phyloP scores from a whole-genome alignment of 2,113 vertebrate species.

The Chaetodon trifascialis region DNA sequence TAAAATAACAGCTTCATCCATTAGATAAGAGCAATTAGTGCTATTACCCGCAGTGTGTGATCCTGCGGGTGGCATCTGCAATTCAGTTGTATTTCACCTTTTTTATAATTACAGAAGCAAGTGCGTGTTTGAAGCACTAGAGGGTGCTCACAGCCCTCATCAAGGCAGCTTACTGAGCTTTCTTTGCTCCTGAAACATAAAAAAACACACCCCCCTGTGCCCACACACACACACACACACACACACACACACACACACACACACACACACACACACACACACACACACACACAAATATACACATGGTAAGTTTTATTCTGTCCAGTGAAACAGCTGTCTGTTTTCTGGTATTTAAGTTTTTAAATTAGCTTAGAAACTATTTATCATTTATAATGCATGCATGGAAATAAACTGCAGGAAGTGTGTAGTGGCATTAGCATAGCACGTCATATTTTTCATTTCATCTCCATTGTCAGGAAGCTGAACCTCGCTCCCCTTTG shows the following conservation, averaged over 20 bases:
- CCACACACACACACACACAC: not conserved
- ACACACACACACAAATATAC: not conserved
- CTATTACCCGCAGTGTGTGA: constrained; percentile 23
- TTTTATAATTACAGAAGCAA: not conserved
- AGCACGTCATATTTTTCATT: not conserved
- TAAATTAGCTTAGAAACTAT: not conserved
- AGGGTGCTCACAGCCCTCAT: constrained; percentile 67
- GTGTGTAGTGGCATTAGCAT: not conserved
- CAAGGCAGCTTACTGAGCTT: not conserved
- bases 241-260: not conserved
- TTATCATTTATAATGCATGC: not conserved
- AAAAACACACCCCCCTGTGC: not conserved
- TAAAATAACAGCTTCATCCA: constrained; percentile 11
- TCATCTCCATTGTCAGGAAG: not conserved
- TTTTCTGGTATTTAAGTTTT: not conserved
- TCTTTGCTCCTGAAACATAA: constrained; percentile 9
- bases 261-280: constrained; percentile 10
- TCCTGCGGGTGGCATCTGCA: constrained; percentile 9
- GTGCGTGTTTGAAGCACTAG: constrained; percentile 60
- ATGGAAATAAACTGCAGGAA: not conserved
- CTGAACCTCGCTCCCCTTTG: not conserved
- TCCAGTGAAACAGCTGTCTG: not conserved
- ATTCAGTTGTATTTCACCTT: constrained; percentile 17
- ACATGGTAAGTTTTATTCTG: not conserved
- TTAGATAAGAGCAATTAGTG: constrained; percentile 36